Evolutionary conservation across 2,113 vertebrate species (phyloP).

Genomic region (Scolopax mira): DNA sequence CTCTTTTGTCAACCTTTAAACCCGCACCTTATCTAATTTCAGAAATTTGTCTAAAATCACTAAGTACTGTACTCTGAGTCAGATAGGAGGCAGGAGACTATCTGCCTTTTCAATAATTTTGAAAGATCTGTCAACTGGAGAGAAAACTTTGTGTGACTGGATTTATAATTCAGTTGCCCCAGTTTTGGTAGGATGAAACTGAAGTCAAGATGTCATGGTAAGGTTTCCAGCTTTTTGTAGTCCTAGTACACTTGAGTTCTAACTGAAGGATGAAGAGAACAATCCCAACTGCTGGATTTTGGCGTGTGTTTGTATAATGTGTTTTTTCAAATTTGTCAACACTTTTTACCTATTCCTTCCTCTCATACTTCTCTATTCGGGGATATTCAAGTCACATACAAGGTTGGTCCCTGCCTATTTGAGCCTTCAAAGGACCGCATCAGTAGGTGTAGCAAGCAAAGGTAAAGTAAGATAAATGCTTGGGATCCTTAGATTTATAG

Average conservation of each 20-base stretch:
- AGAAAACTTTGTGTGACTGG: neutral
- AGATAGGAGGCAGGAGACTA: neutral
- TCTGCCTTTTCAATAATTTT: neutral
- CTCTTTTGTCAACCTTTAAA: neutral
- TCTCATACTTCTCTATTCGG: neutral
- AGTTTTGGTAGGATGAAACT: neutral
- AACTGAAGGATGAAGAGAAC: neutral
- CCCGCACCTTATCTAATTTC: neutral
- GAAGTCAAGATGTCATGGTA: neutral
- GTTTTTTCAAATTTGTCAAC: neutral
- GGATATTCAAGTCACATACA: neutral
- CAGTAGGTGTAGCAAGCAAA: neutral
- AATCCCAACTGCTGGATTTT: neutral
- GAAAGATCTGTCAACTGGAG: neutral
- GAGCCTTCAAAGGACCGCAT: neutral
- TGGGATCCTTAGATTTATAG: neutral
- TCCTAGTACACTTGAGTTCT: neutral
- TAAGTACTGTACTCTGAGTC: neutral
- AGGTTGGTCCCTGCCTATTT: neutral
- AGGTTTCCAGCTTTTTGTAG: neutral
- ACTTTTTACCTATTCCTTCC: neutral
- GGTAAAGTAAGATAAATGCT: neutral
- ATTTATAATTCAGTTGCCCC: neutral
- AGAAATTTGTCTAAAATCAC: neutral
- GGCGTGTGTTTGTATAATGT: accelerated